phyloP scores from a whole-genome alignment of 2,797 vertebrate genomes.

The Calcarius lapponicus region DNA sequence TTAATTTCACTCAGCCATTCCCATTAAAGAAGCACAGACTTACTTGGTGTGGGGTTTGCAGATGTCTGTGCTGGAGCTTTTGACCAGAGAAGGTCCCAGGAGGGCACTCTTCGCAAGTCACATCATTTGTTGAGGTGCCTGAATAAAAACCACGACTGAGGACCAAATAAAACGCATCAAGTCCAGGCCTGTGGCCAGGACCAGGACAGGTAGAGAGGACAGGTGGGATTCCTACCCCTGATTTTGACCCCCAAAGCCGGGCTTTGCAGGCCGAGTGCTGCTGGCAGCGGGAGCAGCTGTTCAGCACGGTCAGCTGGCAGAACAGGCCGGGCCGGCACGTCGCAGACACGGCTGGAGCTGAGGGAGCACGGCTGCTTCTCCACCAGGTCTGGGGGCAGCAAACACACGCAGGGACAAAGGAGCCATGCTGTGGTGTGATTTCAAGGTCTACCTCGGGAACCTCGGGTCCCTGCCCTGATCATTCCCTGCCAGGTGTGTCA shows the following conservation, averaged over 20 bases:
- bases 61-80: background rate
- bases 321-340: slow-evolving; percentile 63
- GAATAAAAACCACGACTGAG: background rate
- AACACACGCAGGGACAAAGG: background rate
- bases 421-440: too few relatives aligned
- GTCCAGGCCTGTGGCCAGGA: background rate
- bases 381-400: slow-evolving; percentile 53
- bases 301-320: fast-evolving
- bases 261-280: slow-evolving; percentile 13
- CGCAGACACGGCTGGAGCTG: background rate
- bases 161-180: fast-evolving
- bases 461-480: too few relatives aligned
- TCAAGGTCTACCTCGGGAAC: too few relatives aligned
- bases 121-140: slow-evolving; percentile 65
- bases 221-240: slow-evolving; percentile 43
- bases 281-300: slow-evolving; percentile 52
- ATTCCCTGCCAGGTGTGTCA: too few relatives aligned
- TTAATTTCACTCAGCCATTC: background rate
- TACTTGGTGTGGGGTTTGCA: slow-evolving; percentile 65
- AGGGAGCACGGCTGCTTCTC: slow-evolving; percentile 63
- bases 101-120: slow-evolving; percentile 50
- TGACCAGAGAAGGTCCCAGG: slow-evolving; percentile 29
- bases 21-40: background rate
- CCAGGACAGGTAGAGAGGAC: background rate
- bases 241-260: slow-evolving; percentile 31